Evolutionary conservation across 2,797 vertebrate species (phyloP).

Genomic region (Oceanodroma leucorhoa): DNA sequence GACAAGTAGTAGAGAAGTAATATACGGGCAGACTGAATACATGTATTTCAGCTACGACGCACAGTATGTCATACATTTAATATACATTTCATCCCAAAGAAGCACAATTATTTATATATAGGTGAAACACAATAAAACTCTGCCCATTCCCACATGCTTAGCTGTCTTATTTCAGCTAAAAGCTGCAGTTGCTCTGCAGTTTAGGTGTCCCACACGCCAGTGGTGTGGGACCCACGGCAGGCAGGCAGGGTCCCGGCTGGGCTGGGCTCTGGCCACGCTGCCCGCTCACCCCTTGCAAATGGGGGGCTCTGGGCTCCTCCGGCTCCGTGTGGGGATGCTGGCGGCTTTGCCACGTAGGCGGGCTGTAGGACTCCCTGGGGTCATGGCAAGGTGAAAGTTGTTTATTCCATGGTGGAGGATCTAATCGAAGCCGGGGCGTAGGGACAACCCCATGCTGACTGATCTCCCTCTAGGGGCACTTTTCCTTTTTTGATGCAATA

Average conservation of each 20-base stretch:
- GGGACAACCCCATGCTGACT: background rate
- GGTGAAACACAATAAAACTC: background rate
- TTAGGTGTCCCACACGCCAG: accelerated
- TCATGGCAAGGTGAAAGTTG: constrained; percentile 50
- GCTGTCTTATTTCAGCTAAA: background rate
- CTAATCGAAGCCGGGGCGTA: background rate
- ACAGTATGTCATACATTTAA: background rate
- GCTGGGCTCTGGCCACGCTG: accelerated
- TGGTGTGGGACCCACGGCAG: accelerated
- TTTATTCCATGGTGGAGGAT: background rate
- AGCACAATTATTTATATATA: background rate
- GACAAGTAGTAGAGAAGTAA: background rate
- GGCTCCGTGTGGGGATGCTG: background rate
- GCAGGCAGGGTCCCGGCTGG: accelerated
- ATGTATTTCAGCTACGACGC: background rate
- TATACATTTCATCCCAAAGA: background rate
- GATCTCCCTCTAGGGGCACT: constrained; percentile 22
- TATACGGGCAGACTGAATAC: background rate
- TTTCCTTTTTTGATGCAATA: background rate
- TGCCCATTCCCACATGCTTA: background rate
- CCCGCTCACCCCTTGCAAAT: accelerated
- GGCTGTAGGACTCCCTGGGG: background rate
- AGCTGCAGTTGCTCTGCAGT: background rate
- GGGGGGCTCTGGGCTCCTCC: background rate
- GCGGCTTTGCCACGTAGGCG: background rate